Base-by-base conservation (phyloP, 2,888 invertebrate species). In the Napeogenes inachia region DNA sequence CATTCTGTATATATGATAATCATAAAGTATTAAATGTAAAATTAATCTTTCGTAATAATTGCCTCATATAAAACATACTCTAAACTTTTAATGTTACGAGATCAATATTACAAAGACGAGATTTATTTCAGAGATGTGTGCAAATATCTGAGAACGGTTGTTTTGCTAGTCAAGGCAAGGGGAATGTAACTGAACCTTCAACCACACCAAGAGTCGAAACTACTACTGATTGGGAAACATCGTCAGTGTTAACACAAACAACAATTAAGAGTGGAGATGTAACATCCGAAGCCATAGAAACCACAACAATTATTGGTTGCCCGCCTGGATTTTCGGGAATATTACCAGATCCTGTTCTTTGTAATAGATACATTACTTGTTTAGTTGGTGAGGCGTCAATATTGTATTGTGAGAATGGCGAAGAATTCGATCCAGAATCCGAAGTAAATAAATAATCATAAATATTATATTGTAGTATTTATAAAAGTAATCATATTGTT, bases 71-170 rank as follows among this genome's bases (percentile, higher is more conserved):
- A 35, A 6, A 35, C 35, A 35, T 35, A 35, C 35, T 6, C 6
- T 4, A 35, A 35, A 21, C 21, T 35, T 35, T 5, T 42, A 8
- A 3, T 42, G 10, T 42, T 6, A 42, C 42, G 10, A 10, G 3
- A 42, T 3, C 10, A 10, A 42, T 10, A 42, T 42, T 42, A 42
- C 42, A 42, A 10, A 6, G 38, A 38, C 38, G 38, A 6, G 8
- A 42, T 42, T 67, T 53, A 12, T 60, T 60, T 2, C 53, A 66
- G 61, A 42, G 13, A 21, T 64, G 64, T 59, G 59, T 60, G 10
- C 21, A 45, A 10, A 68, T 68, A 58, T 64, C 66, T 10, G 62
- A 63, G 13, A 56, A 59, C 10, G 68, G 68, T 33, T 68, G 68
- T 42, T 64, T 59, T n/a, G 64, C 61, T n/a, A 62, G 61, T 6